A percentile compares a stretch with the other conserved stretches of the same genome.
Conservation (phyloP, 2,113 vertebrate species). For the Neoarius graeffei region DNA sequence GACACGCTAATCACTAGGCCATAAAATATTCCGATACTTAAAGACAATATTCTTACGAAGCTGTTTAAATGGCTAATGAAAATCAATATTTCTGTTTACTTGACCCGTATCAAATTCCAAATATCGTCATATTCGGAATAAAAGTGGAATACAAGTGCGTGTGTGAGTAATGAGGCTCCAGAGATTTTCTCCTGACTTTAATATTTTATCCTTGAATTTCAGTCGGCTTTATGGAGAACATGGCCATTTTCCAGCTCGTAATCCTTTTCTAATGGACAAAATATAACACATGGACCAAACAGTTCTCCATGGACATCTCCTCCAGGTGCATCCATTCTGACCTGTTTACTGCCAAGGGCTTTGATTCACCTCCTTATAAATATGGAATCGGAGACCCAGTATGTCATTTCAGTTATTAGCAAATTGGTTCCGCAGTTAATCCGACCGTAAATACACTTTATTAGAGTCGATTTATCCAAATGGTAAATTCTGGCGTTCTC, state of each 20-base stretch:
- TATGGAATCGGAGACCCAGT: slow-evolving; percentile 10
- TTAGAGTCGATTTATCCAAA: slow-evolving; percentile 1
- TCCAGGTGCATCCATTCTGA: background rate
- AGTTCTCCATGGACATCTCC: background rate
- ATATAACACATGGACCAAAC: slow-evolving; percentile 16
- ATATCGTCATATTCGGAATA: too few relatives aligned
- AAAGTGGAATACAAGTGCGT: too few relatives aligned
- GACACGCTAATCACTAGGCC: too few relatives aligned
- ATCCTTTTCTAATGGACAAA: slow-evolving; percentile 26
- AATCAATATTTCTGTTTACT: too few relatives aligned
- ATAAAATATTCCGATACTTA: too few relatives aligned
- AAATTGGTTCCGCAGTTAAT: slow-evolving; percentile 17
- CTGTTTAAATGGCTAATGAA: too few relatives aligned
- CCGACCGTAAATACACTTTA: slow-evolving; percentile 30
- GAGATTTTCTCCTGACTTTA: slow-evolving; percentile 5
- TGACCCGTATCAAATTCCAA: too few relatives aligned
- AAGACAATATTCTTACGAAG: too few relatives aligned
- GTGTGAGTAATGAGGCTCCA: background rate
- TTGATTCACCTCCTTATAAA: background rate
- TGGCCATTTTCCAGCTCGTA: slow-evolving; percentile 32
- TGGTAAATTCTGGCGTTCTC: slow-evolving; percentile 12
- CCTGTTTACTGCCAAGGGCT: background rate
- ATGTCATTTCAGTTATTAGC: slow-evolving; percentile 12
- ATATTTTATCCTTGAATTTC: background rate
- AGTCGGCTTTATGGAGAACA: background rate